These are phyloP conservation scores for Camelus bactrianus DNA, from an alignment of 2,113 vertebrate genomes.

Conservation along the genomic window DNA sequence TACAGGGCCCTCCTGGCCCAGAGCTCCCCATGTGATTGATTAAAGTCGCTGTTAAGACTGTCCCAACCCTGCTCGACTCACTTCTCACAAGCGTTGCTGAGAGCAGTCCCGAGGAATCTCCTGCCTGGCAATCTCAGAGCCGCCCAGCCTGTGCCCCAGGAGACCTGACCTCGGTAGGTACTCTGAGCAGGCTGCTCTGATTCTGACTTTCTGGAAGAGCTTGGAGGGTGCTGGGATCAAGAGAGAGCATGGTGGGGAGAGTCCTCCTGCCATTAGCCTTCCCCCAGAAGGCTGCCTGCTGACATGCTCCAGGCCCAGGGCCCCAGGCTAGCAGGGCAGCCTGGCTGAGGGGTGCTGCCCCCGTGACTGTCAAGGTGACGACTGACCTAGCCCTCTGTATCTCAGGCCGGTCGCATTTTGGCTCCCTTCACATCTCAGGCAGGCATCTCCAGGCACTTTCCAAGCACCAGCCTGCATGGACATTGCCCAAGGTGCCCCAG, in stretches of 20 bases:
- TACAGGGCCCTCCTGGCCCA: not conserved
- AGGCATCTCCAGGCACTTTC: not conserved
- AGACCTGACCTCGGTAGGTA: not conserved
- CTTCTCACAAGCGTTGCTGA: not conserved
- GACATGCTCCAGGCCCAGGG: not conserved
- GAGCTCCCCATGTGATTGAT: not conserved
- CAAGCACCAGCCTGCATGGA: not conserved
- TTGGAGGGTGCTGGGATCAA: not conserved
- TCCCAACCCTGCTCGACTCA: not conserved
- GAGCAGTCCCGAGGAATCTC: not conserved
- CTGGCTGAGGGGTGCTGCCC: not conserved
- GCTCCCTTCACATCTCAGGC: not conserved
- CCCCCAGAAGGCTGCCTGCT: not conserved
- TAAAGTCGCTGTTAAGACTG: not conserved
- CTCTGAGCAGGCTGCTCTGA: not conserved
- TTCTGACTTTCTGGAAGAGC: not conserved
- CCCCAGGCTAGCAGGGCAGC: not conserved
- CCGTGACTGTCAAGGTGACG: not conserved
- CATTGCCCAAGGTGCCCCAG: not conserved
- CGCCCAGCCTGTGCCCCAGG: not conserved
- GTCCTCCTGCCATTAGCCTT: not conserved
- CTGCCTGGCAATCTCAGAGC: not conserved
- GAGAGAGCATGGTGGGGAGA: not conserved
- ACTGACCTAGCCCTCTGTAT: not conserved
- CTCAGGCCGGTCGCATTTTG: not conserved